Base-by-base conservation (phyloP, 2,888 invertebrate genomes). In the Mantis religiosa region DNA sequence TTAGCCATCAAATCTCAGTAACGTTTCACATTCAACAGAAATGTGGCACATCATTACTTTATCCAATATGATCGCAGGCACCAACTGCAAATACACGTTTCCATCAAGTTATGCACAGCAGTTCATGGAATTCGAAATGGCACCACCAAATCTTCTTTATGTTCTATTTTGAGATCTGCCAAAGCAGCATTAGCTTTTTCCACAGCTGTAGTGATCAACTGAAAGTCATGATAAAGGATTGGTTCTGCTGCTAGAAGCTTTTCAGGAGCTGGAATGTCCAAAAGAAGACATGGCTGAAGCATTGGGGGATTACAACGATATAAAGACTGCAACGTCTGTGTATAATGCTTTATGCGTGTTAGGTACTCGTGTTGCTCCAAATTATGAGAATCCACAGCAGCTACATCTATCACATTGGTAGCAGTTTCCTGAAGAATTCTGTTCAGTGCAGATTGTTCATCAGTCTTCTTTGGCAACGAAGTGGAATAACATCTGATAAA, bases 371-470 rank as follows among this genome's bases (percentile, higher is more conserved):
- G 97, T 91, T 97, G 97, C 92, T 98, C 98, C 89, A 98, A 94
- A 91, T 97, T 96, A 93, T 98, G 98, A 15, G 97, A 96, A 90
- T 98, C 98, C 91, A 98, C 94, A 3, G 98, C 97, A 87, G 97
- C 97, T n/a, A 98, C 98, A 94, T 98, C 98, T 92, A 98, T 98
- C 90, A 98, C 98, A 94, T 98, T 98, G 90, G 97, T 97, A 88
- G 98, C 98, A 90, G 98, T 98, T 93, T 98, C 97, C 92, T 98
- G 97, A 88, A 98, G 95, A 93, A 98, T 98, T 93, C 97, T 96
- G 92, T 96, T 97, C 87, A 98, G 95, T 1, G 98, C 98, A 92
- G 97, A 98, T 94, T 98, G 98, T 93, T 98, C 98, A 93, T 98
- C 98, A 88, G 96, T 96, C 93, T 97, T 97, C 92, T 97, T 96